Base-by-base conservation (phyloP, 2,113 vertebrate species). In the Andinoacara biseriatus region DNA sequence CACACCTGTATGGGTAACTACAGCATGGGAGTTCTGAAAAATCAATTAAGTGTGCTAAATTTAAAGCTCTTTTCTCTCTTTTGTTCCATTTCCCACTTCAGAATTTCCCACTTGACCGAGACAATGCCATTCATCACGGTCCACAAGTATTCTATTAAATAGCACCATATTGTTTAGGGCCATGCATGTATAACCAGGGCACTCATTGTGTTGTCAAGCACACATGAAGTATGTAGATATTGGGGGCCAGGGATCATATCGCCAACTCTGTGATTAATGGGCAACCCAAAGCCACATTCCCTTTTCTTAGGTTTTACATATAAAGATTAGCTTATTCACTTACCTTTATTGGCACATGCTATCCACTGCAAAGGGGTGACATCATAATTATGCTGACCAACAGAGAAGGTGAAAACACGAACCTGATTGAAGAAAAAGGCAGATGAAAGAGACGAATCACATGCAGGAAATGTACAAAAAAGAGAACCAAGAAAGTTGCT, bases 351-450 rank as follows among this genome's bases (percentile, higher is more conserved):
- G 87, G 97, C 96, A 2, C 98, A 99, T 17, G 98, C 98, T 93
- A 99, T 99, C 98, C 98, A 99, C 94, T 99, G 98, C 92, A 99
- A 92, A 0, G 98, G 98, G 1, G 98, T 98, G 90, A 99, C 97
- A 0, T 99, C 98, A 0, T 99, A 99, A 93, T 99, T 99, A 91
- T 99, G 98, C 93, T 99, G 98, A 10, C 98, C 98, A 0, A 99
- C 98, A 0, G 98, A 99, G 94, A 99, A 99, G n/a, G 98, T 99
- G 94, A 99, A 99, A 58, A 99, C 98, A 0, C 98, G 96, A 18
- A 96, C 95, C 96, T 96, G 91, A 76, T 67, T 11, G 3, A 33
- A 54, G 35, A 77, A 60, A 82, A 60, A 38, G 61, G 67, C 14
- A 76, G 22, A 56, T 18, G 69, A 80, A 59, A 62, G 13, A 77